These are phyloP conservation scores for Hippocampus mohnikei DNA, from an alignment of 2,113 vertebrate genomes.

Conservation along the genomic window DNA sequence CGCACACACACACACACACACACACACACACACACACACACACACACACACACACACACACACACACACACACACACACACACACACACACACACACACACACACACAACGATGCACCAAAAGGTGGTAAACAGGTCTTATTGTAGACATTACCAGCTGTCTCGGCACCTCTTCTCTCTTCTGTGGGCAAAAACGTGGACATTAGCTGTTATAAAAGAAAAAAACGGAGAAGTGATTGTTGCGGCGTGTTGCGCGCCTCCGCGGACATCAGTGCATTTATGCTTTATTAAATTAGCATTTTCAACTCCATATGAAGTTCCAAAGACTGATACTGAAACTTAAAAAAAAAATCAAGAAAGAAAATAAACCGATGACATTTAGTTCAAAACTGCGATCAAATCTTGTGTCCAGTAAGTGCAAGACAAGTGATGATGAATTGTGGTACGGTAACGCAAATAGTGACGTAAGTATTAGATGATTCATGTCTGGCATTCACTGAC, in stretches of 20 bases:
- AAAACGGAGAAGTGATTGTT: slow-evolving; percentile 28
- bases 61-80: too few relatives aligned
- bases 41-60: too few relatives aligned
- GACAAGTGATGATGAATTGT: not conserved
- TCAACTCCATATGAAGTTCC: not conserved
- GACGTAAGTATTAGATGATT: not conserved
- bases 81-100: too few relatives aligned
- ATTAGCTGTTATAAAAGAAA: slow-evolving; percentile 45
- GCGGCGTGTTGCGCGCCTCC: not conserved
- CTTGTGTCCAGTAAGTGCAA: not conserved
- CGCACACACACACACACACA: slow-evolving; percentile 33
- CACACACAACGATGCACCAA: slow-evolving; percentile 27
- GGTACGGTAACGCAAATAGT: too few relatives aligned
- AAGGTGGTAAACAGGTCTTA: slow-evolving; percentile 61
- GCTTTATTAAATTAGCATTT: slow-evolving; percentile 29
- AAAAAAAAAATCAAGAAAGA: not conserved
- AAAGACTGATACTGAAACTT: not conserved
- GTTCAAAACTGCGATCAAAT: not conserved
- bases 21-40: too few relatives aligned
- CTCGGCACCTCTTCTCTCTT: slow-evolving; percentile 44
- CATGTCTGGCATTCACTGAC: slow-evolving; percentile 19
- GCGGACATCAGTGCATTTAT: slow-evolving; percentile 18
- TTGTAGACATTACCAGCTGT: slow-evolving; percentile 55
- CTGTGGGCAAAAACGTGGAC: slow-evolving; percentile 41
- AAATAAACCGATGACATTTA: not conserved